phyloP scores from a whole-genome alignment of 2,888 invertebrate species.

The Dinocampus coccinellae region DNA sequence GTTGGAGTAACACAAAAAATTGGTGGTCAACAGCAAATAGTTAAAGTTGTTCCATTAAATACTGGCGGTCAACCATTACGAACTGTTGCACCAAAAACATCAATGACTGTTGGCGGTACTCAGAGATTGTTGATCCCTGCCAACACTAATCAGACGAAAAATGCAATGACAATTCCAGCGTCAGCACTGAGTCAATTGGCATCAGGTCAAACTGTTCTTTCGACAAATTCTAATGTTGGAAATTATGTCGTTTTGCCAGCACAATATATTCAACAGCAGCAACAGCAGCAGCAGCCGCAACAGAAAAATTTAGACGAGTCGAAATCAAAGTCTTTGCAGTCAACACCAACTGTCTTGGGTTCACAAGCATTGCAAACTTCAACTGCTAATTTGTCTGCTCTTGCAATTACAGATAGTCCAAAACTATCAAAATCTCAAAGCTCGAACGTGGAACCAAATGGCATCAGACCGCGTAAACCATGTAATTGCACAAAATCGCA shows the following conservation, averaged over 20 bases:
- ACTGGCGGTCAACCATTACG: constrained; percentile 60
- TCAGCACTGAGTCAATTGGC: constrained; percentile 68
- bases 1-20: constrained; percentile 64
- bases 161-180: constrained; percentile 66
- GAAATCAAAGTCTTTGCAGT: constrained; percentile 58
- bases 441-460: constrained; percentile 68
- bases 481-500: constrained; percentile 99
- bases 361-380: constrained; percentile 55
- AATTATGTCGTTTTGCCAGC: constrained; percentile 75
- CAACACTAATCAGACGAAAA: constrained; percentile 60
- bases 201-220: constrained; percentile 66
- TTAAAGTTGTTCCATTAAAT: constrained; percentile 66
- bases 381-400: constrained; percentile 53
- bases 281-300: constrained; percentile 40
- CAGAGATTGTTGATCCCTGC: constrained; percentile 69
- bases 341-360: constrained; percentile 59
- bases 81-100: constrained; percentile 68
- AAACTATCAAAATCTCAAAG: constrained; percentile 3
- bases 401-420: constrained; percentile 51
- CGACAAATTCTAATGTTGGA: constrained; percentile 65
- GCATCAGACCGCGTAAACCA: constrained; percentile 85
- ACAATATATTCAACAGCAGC: constrained; percentile 71
- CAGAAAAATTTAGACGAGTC: constrained; percentile 53
- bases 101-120: constrained; percentile 56
- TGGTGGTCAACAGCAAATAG: constrained; percentile 62